Evolutionary conservation across 2,797 vertebrate species (phyloP), one percentile per base, ranked within the genome.

Genomic region (Ispidina lecontei): DNA sequence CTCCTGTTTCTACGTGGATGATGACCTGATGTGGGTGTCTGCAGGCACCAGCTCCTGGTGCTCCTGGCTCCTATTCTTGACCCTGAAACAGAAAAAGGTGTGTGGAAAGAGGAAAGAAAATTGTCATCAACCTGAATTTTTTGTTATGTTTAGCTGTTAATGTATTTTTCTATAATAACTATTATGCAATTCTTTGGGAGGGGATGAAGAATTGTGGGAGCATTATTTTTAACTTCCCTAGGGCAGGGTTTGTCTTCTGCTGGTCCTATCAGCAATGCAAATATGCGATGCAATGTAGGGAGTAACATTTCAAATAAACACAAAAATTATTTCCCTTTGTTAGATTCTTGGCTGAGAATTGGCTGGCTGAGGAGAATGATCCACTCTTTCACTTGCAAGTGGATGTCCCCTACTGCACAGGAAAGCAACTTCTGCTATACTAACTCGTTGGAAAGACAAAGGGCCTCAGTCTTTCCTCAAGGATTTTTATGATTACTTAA

Each of bases 331-430:
- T 83, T 87, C 9, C 15, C 10, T 75, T 72, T 93, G 65, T 89
- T 83, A 90, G 19, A 8, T 12, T 62, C 19, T 77, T 88, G 79
- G 19, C 58, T 83, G 49, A 79, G 68, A 76, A 73, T 8, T 29
- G 60, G 1, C 39, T 94, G 60, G 64, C 35, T 89, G 69, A 83
- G 62, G 47, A 85, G 79, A 78, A 81, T 23, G 28, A 78, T 22
- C 21, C 31, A 39, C 55, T 87, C 43, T 64, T 56, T 68, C 59
- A 71, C 25, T 43, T 51, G 3, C 5, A 67, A 67, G 59, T 81
- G 59, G 52, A 43, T 86, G 62, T 55, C 29, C 86, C 51, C 90
- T 87, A 79, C 79, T 91, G 85, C 67, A 59, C 39, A 78, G 76
- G 59, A 90, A 81, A 86, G 29, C 11, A 86, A 84, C 88, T 20